Conservation (phyloP, 30 jellyfish, hydroid and myxozoan genomes). For the Pelagia noctiluca region DNA sequence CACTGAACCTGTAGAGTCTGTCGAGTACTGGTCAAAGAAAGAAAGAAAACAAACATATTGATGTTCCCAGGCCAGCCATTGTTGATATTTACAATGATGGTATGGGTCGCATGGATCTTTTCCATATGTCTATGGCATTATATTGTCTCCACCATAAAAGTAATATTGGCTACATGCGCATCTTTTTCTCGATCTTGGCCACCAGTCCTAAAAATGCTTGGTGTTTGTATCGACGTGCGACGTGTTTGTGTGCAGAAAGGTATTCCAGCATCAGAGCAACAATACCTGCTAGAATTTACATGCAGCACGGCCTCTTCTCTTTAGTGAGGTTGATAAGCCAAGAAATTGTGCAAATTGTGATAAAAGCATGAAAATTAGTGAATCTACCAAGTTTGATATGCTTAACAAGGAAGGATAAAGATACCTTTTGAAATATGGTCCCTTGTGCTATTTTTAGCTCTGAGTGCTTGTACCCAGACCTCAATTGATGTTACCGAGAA, state of each 20-base stretch:
- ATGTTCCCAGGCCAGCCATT: conserved; percentile 58
- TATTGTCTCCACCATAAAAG: conserved; percentile 54
- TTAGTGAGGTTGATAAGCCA: too few species aligned
- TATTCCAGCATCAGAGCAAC: conserved; percentile 35
- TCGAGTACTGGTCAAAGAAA: conserved; percentile 27
- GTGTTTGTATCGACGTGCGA: conserved; percentile 35
- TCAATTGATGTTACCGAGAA: too few species aligned
- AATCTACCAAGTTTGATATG: too few species aligned
- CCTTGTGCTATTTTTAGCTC: too few species aligned
- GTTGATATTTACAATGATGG: conserved; percentile 61
- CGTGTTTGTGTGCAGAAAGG: conserved; percentile 29
- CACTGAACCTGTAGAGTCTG: conserved; percentile 43
- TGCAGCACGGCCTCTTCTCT: too few species aligned
- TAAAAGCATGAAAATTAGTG: too few species aligned
- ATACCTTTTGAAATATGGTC: too few species aligned
- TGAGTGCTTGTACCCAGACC: too few species aligned
- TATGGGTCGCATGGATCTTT: conserved; percentile 62
- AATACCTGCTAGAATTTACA: conserved; percentile 55
- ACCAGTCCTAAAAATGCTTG: conserved; percentile 19
- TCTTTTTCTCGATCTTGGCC: conserved; percentile 62
- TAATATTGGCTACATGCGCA: conserved; percentile 61
- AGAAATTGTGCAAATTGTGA: too few species aligned
- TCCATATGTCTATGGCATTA: conserved; percentile 51
- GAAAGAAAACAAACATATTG: conserved; percentile 47
- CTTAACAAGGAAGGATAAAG: too few species aligned